A percentile compares a stretch with the other conserved stretches of the same genome.
Evolutionary conservation across 2,113 vertebrate genomes (phyloP).

Genomic region (Pristiophorus japonicus): DNA sequence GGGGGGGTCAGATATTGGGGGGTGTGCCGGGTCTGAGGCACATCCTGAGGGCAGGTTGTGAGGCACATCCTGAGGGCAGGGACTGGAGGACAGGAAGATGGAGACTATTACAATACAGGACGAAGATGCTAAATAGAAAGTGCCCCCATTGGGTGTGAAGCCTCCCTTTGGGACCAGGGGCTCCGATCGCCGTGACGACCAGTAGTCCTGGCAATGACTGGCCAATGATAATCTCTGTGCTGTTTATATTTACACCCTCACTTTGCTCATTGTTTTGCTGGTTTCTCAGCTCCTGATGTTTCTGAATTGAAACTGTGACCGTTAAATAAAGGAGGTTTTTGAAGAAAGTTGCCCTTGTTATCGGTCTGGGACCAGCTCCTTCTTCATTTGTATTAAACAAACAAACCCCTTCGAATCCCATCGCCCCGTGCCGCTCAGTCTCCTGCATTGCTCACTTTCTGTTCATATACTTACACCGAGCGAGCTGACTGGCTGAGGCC

Average conservation of each 20-base stretch:
- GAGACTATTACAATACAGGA: no score
- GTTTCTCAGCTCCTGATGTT: neutral
- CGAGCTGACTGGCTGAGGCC: neutral
- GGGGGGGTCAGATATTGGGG: no score
- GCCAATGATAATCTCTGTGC: neutral
- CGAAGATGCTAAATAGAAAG: no score
- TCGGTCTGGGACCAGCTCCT: neutral
- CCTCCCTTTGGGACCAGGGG: no score
- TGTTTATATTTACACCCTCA: neutral
- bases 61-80: neutral
- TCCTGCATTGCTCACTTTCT: neutral
- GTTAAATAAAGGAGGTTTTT: neutral
- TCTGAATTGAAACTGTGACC: neutral
- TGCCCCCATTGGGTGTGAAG: no score
- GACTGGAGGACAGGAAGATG: neutral
- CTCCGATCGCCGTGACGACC: no score
- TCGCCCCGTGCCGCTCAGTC: neutral
- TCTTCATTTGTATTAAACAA: neutral
- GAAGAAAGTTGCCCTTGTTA: neutral
- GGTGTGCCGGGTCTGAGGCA: no score
- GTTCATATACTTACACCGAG: neutral
- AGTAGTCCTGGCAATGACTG: neutral
- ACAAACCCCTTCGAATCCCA: neutral
- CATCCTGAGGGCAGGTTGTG: no score
- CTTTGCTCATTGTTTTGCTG: neutral